Percentiles rank a stretch among this genome's conserved stretches.
phyloP scores from a whole-genome alignment of 2,888 invertebrate genomes.

The Choristoneura rosaceana region DNA sequence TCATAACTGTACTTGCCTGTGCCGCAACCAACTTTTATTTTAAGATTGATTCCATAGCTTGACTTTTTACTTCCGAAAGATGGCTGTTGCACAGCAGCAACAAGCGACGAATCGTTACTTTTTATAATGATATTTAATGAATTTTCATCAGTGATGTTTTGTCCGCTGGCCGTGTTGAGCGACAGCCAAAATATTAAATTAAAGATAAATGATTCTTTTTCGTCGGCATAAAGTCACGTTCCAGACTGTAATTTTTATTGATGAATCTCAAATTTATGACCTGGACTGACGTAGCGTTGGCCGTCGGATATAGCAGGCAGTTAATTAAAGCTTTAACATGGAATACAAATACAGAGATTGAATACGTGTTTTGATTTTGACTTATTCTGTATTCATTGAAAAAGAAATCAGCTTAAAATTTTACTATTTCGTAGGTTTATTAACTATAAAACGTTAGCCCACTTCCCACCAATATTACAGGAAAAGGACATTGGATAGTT shows the following conservation, averaged over 20 bases:
- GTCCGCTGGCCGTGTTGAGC: slow-evolving; percentile 26
- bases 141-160: slow-evolving; percentile 33
- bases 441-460: no score
- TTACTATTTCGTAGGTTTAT: no score
- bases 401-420: neutral
- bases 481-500: neutral
- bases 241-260: slow-evolving; percentile 26
- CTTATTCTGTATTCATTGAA: neutral
- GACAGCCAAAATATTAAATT: slow-evolving; percentile 37
- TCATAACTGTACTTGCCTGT: neutral
- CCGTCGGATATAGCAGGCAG: slow-evolving; percentile 25
- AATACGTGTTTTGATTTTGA: neutral
- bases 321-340: slow-evolving; percentile 25
- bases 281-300: slow-evolving; percentile 20
- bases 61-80: slow-evolving; percentile 6
- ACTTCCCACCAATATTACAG: no score
- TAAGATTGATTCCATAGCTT: neutral
- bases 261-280: slow-evolving; percentile 26
- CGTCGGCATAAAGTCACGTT: slow-evolving; percentile 40
- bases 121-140: slow-evolving; percentile 32
- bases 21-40: neutral
- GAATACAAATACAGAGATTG: slow-evolving; percentile 1
- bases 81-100: slow-evolving; percentile 15
- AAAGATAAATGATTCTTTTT: slow-evolving; percentile 37
- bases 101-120: slow-evolving; percentile 24